These are phyloP conservation scores for Acipenser transmontanus DNA, from an alignment of 2,797 vertebrate genomes.

Conservation along the genomic window DNA sequence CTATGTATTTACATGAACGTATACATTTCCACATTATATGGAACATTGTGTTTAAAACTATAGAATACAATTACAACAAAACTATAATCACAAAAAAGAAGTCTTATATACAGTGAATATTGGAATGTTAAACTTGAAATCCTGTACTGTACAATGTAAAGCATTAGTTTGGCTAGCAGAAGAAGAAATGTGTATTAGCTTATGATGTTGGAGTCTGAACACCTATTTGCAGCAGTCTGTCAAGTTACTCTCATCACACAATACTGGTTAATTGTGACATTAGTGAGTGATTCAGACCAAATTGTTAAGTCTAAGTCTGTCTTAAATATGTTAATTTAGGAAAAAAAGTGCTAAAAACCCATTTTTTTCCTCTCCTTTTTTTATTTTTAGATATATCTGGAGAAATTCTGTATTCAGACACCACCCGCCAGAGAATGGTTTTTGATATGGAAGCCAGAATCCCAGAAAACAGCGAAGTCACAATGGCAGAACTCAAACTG, in stretches of 20 bases:
- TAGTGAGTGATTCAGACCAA: not conserved
- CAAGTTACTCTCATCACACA: not conserved
- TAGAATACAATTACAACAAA: too few relatives aligned
- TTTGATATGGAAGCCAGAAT: constrained; percentile 86
- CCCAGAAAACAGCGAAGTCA: constrained; percentile 82
- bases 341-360: too few relatives aligned
- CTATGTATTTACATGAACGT: too few relatives aligned
- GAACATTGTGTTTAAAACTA: too few relatives aligned
- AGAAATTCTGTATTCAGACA: constrained; percentile 70
- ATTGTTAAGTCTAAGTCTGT: not conserved
- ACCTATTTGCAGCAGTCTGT: constrained; percentile 1
- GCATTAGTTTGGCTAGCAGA: too few relatives aligned
- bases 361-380: too few relatives aligned
- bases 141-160: not conserved
- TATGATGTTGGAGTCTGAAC: not conserved
- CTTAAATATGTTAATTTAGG: too few relatives aligned
- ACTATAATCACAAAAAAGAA: too few relatives aligned
- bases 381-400: constrained; percentile 63
- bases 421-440: constrained; percentile 65
- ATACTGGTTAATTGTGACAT: not conserved
- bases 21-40: too few relatives aligned
- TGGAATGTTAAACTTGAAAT: not conserved
- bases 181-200: not conserved
- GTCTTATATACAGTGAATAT: too few relatives aligned
- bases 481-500: constrained; percentile 88